Evolutionary conservation across 2,888 invertebrate species (phyloP).

Genomic region (Rhogogaster chlorosoma): DNA sequence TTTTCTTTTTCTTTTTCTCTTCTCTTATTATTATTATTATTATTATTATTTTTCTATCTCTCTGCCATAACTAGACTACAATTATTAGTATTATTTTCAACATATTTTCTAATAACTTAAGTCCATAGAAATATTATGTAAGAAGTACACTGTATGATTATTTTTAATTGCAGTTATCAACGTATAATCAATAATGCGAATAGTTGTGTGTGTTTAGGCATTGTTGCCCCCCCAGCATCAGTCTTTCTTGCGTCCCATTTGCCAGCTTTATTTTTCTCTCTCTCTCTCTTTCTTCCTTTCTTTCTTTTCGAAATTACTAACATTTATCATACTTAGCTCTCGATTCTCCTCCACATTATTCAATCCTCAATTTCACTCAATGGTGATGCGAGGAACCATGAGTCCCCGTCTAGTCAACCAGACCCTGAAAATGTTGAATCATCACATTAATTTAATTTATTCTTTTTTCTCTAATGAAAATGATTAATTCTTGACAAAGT

Average conservation of each 20-base stretch:
- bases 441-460: neutral
- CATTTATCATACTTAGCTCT: conserved; percentile 41
- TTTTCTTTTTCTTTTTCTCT: conserved; percentile 37
- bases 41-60: too few species aligned
- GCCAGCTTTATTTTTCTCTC: conserved; percentile 50
- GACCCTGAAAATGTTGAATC: conserved; percentile 79
- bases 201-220: conserved; percentile 63
- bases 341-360: conserved; percentile 38
- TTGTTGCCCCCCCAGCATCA: conserved; percentile 66
- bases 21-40: conserved; percentile 37
- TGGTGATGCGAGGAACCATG: conserved; percentile 72
- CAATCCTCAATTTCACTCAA: conserved; percentile 67
- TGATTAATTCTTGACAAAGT: too few species aligned
- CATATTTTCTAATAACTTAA: conserved; percentile 54
- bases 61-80: conserved; percentile 34
- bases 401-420: conserved; percentile 83
- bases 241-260: conserved; percentile 69
- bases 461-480: too few species aligned
- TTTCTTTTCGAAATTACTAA: conserved; percentile 47
- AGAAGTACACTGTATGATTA: conserved; percentile 64
- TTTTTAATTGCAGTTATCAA: conserved; percentile 58
- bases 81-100: conserved; percentile 50
- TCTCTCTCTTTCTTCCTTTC: neutral
- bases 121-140: conserved; percentile 54
- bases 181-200: conserved; percentile 57